phyloP scores from a whole-genome alignment of 1,140 invertebrate species.

The Trichonephila inaurata region DNA sequence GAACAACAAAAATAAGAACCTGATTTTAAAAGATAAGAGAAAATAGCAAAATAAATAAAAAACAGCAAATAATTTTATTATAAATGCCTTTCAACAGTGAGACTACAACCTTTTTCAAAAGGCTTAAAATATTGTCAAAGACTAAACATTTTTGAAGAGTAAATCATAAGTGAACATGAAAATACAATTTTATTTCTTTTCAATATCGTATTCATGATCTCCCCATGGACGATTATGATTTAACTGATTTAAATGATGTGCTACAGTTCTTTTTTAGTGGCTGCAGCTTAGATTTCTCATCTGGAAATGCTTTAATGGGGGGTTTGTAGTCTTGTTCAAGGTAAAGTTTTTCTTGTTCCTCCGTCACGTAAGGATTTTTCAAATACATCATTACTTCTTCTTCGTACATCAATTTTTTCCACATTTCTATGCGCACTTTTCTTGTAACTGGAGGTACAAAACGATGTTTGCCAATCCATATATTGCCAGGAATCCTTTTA shows the following conservation, averaged over 20 bases:
- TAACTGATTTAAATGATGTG: slow-evolving; percentile 15
- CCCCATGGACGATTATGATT: slow-evolving; percentile 29
- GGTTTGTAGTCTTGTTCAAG: slow-evolving; percentile 52
- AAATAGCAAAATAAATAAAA: no score
- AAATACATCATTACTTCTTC: slow-evolving; percentile 75
- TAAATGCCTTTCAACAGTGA: not conserved
- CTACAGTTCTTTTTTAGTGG: slow-evolving; percentile 56
- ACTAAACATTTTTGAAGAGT: no score
- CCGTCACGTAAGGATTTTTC: slow-evolving; percentile 67
- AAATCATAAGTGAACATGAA: not conserved
- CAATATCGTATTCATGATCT: slow-evolving; percentile 43
- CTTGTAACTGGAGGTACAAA: slow-evolving; percentile 62
- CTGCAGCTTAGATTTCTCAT: not conserved
- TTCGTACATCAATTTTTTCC: slow-evolving; percentile 68
- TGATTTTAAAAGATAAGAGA: no score
- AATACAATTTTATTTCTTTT: not conserved
- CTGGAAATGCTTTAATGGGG: slow-evolving; percentile 19
- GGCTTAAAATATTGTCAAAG: no score
- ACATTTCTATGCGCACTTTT: slow-evolving; percentile 59
- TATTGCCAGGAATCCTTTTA: slow-evolving; percentile 64
- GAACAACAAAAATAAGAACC: no score
- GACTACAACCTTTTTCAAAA: not conserved
- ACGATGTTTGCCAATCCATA: slow-evolving; percentile 72
- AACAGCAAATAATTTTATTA: not conserved
- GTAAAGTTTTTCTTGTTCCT: slow-evolving; percentile 66